Percentiles rank a stretch among this genome's conserved stretches.
These are phyloP conservation scores for Rhamphomyia laevipes DNA, from an alignment of 2,888 invertebrate genomes.

Conservation along the genomic window DNA sequence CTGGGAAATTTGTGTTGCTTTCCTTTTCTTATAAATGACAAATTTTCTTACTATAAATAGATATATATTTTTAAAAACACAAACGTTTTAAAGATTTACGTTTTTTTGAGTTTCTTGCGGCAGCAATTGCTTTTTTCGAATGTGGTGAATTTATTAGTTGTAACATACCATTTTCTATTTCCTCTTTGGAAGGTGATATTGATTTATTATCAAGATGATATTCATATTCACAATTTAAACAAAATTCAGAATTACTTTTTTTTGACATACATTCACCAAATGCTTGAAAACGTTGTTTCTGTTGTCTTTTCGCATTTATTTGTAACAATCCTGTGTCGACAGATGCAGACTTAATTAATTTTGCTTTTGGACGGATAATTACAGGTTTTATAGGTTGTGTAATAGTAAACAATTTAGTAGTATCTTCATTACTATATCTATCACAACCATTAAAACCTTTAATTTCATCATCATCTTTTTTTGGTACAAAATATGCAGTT, in stretches of 20 bases:
- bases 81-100: background rate
- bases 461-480: background rate
- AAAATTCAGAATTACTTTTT: conserved; percentile 24
- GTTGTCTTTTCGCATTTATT: background rate
- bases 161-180: background rate
- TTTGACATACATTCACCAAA: background rate
- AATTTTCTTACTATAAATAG: no score
- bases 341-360: conserved; percentile 9
- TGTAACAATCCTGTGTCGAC: conserved; percentile 5
- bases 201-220: conserved; percentile 26
- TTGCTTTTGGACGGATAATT: background rate
- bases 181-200: conserved; percentile 25
- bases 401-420: no score
- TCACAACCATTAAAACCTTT: no score
- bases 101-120: background rate
- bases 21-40: no score
- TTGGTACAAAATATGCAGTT: background rate
- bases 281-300: background rate
- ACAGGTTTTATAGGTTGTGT: no score
- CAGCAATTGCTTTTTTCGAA: background rate
- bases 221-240: conserved; percentile 22
- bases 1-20: no score
- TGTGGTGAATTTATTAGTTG: background rate
- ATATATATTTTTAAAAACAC: background rate
- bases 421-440: no score